These are phyloP conservation scores for Riptortus pedestris DNA, from an alignment of 1,140 invertebrate species.

Conservation along the genomic window DNA sequence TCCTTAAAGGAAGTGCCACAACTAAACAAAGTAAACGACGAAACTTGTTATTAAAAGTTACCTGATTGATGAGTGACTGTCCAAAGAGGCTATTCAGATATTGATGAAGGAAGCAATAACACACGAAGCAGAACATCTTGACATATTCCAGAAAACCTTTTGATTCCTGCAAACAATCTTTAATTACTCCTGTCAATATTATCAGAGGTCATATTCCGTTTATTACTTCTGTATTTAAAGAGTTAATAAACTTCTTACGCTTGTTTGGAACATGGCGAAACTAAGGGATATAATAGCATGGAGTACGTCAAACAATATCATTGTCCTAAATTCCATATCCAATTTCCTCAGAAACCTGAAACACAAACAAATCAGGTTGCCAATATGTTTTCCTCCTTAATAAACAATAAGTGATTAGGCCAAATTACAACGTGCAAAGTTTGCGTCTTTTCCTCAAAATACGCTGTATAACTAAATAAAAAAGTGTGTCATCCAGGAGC, in stretches of 20 bases:
- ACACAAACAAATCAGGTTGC: too few species aligned
- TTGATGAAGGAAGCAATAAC: background rate
- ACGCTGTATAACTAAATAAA: too few species aligned
- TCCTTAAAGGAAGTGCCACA: too few species aligned
- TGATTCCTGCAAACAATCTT: slow-evolving; percentile 4
- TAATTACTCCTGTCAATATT: background rate
- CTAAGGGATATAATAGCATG: slow-evolving; percentile 1
- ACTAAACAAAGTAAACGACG: too few species aligned
- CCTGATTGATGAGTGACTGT: background rate
- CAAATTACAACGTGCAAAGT: too few species aligned
- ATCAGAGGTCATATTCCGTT: background rate
- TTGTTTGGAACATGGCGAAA: slow-evolving; percentile 1
- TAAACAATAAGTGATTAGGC: too few species aligned
- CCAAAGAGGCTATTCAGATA: background rate
- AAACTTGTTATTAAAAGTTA: background rate
- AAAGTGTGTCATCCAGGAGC: too few species aligned
- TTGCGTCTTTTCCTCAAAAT: too few species aligned
- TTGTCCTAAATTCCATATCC: background rate
- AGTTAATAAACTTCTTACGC: background rate
- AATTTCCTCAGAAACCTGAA: background rate
- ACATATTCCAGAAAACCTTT: background rate
- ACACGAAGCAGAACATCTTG: background rate
- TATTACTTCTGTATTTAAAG: background rate
- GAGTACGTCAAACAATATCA: background rate
- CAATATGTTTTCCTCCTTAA: too few species aligned